Percentiles rank a stretch among this genome's conserved stretches.
phyloP scores from a whole-genome alignment of 2,888 invertebrate species.

The Drosophila limbata region DNA sequence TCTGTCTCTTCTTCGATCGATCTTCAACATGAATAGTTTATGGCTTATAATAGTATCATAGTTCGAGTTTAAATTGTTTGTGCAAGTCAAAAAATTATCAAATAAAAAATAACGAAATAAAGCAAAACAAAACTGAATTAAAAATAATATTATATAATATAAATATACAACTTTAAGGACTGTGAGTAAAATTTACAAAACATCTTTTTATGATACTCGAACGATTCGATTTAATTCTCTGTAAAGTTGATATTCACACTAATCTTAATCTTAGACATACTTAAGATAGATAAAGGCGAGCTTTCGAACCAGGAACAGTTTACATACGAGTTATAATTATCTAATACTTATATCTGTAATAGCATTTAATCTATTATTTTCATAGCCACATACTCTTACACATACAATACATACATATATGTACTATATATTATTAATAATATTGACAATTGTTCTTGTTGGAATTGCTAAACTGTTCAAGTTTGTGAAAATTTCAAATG shows the following conservation, averaged over 20 bases:
- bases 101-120: conserved; percentile 30
- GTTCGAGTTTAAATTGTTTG: conserved; percentile 53
- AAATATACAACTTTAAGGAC: conserved; percentile 50
- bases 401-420: conserved; percentile 14
- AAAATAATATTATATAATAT: conserved; percentile 7
- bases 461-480: conserved; percentile 49
- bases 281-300: conserved; percentile 45
- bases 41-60: conserved; percentile 29
- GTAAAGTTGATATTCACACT: conserved; percentile 48
- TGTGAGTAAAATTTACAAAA: conserved; percentile 64
- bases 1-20: conserved; percentile 48
- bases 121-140: conserved; percentile 21
- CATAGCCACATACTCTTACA: conserved; percentile 30
- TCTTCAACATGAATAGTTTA: conserved; percentile 63
- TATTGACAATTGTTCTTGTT: conserved; percentile 30
- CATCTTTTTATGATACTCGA: conserved; percentile 52
- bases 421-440: conserved; percentile 15
- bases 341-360: conserved; percentile 39
- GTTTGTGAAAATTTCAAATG: conserved; percentile 44
- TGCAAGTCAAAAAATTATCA: conserved; percentile 57
- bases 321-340: conserved; percentile 28
- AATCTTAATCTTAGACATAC: conserved; percentile 23
- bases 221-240: conserved; percentile 41
- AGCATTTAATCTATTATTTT: conserved; percentile 54
- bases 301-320: conserved; percentile 46